Conservation (phyloP, 2,113 vertebrate genomes). For the Ptyas mucosa region DNA sequence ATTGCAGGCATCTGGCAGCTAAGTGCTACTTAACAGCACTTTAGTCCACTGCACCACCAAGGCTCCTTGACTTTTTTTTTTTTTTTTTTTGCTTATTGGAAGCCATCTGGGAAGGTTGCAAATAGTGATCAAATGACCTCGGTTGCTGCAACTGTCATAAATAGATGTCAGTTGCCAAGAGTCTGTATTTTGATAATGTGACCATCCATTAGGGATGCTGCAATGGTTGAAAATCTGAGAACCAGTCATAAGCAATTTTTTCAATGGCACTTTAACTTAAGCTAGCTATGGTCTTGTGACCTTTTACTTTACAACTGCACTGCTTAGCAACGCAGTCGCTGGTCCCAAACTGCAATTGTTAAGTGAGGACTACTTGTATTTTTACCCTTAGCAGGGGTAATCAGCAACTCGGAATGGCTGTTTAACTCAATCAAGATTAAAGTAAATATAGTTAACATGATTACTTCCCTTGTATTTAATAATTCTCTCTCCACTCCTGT, state of each 20-base stretch:
- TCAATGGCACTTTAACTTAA: background rate
- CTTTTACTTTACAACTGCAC: background rate
- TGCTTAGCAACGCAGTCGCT: background rate
- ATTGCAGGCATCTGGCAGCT: too few relatives aligned
- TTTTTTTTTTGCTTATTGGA: too few relatives aligned
- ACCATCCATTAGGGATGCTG: background rate
- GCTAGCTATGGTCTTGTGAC: background rate
- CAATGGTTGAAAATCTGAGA: background rate
- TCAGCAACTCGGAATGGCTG: background rate
- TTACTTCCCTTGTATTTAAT: background rate
- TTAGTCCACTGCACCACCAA: too few relatives aligned
- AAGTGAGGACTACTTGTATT: background rate
- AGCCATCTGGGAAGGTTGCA: background rate
- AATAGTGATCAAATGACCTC: background rate
- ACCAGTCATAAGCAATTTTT: background rate
- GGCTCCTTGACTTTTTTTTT: too few relatives aligned
- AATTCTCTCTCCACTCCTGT: background rate
- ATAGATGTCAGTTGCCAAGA: background rate
- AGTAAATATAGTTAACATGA: background rate
- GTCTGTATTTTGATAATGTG: background rate
- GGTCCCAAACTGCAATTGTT: background rate
- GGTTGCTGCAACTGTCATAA: background rate
- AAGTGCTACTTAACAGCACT: too few relatives aligned
- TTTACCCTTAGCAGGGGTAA: background rate
- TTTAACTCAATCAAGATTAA: background rate